A percentile compares a stretch with the other conserved stretches of the same genome.
These are phyloP conservation scores for Ceratina calcarata DNA, from an alignment of 1,140 invertebrate species.

Conservation along the genomic window DNA sequence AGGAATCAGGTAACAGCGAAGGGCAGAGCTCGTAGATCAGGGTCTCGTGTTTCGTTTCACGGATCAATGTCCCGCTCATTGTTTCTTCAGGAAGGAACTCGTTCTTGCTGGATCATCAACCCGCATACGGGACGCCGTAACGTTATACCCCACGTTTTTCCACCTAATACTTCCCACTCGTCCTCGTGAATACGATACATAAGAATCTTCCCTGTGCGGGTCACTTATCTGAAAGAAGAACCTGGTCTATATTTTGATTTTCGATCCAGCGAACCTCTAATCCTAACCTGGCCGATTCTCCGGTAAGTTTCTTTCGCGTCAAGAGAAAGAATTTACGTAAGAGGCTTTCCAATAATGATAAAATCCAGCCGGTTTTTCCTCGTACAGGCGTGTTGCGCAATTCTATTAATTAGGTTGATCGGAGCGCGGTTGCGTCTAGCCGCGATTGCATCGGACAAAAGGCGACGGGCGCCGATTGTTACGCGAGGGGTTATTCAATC, in stretches of 20 bases:
- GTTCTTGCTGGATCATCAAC: constrained; percentile 20
- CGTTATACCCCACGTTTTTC: not conserved
- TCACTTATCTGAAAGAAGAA: too few species aligned
- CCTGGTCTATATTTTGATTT: too few species aligned
- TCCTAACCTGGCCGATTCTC: too few species aligned
- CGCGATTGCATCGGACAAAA: constrained; percentile 32
- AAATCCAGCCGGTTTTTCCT: not conserved
- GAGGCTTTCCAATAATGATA: not conserved
- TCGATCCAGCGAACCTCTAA: too few species aligned
- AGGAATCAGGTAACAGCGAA: not conserved
- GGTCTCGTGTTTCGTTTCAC: constrained; percentile 10
- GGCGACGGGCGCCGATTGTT: constrained; percentile 22
- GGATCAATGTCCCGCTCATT: constrained; percentile 20
- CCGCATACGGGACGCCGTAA: constrained; percentile 14
- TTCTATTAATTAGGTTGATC: constrained; percentile 2
- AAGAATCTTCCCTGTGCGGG: too few species aligned
- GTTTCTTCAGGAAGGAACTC: constrained; percentile 24
- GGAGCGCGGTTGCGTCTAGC: constrained; percentile 10
- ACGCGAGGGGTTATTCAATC: constrained; percentile 46
- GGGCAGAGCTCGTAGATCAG: not conserved
- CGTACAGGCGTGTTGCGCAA: not conserved
- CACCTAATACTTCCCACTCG: not conserved
- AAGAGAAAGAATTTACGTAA: not conserved
- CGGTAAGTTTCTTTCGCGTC: too few species aligned
- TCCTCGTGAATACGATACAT: too few species aligned